Base-by-base conservation (phyloP, 2,888 invertebrate genomes). In the Acleris sparsana region DNA sequence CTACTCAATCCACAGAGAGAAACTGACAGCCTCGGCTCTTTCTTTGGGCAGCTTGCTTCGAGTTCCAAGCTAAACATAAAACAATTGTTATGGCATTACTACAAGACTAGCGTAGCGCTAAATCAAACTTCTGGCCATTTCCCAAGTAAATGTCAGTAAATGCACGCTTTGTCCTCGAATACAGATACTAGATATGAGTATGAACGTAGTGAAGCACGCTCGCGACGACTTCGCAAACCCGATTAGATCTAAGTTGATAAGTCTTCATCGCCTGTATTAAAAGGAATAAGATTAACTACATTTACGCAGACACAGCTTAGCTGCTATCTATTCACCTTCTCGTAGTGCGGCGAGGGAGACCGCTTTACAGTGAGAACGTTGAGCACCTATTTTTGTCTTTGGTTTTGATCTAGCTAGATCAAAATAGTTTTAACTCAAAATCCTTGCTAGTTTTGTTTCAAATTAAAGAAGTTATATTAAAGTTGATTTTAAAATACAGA, bases 191-290 rank as follows among this genome's bases (percentile, higher is more conserved):
- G n/a, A n/a, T n/a, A 33, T 33, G 4, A 13, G 13, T 13, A 13
- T 13, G 39, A 39, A 5, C 39, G 39, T 39, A 11, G 13, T 13
- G 13, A 13, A 3, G 39, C 39, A 39, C 39, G 25, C 52, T 39
- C 51, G 16, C 56, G 56, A 17, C 13, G 65, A 56, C 65, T 61
- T 66, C 29, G 44, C 43, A 62, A 57, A 52, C 56, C 61, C 56
- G 51, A 65, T 65, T 61, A 65, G 51, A 61, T 43, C 43, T 49
- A 65, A 51, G 56, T 65, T 56, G 39, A 56, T 65, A 64, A 65
- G 65, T 66, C 65, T 66, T 66, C 56, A 48, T 57, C 46, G 44
- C 56, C 33, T 18, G 61, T 46, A 61, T 61, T 46, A 61, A 51
- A 56, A 51, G 52, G 61, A 52, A 66, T 57, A 66, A 57, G 61